Conservation (phyloP, 2,888 invertebrate species). For the Drosophila mayaguana region DNA sequence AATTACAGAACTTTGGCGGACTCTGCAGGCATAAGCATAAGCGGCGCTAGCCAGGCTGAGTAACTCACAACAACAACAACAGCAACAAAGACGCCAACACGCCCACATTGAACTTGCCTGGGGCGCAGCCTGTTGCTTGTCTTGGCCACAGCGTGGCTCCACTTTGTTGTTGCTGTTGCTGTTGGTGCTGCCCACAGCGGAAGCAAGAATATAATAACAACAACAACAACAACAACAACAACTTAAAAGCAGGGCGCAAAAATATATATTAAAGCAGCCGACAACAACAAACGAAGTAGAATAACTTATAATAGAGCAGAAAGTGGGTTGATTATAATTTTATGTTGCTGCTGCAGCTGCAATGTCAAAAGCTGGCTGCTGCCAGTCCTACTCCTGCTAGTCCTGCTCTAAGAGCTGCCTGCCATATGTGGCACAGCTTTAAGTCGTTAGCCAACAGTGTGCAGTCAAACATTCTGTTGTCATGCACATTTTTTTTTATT, state of each 20-base stretch:
- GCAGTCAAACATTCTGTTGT: slow-evolving; percentile 26
- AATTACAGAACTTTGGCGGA: slow-evolving; percentile 55
- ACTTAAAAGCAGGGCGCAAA: slow-evolving; percentile 65
- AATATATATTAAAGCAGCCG: slow-evolving; percentile 58
- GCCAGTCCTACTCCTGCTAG: slow-evolving; percentile 21
- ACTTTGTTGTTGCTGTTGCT: slow-evolving; percentile 55
- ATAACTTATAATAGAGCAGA: slow-evolving; percentile 45
- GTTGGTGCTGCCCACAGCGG: slow-evolving; percentile 63
- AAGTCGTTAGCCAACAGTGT: slow-evolving; percentile 36
- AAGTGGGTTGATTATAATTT: slow-evolving; percentile 64
- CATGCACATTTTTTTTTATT: slow-evolving; percentile 37
- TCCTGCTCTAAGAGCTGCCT: slow-evolving; percentile 18
- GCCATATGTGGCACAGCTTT: slow-evolving; percentile 34
- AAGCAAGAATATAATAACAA: slow-evolving; percentile 73
- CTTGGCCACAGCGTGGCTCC: slow-evolving; percentile 66
- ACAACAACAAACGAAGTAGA: slow-evolving; percentile 49
- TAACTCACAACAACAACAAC: slow-evolving; percentile 40
- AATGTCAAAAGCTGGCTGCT: slow-evolving; percentile 28
- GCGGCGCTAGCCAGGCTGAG: slow-evolving; percentile 50
- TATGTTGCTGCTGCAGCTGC: slow-evolving; percentile 26
- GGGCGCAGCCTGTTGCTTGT: slow-evolving; percentile 73
- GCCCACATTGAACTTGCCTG: slow-evolving; percentile 62
- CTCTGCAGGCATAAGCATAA: slow-evolving; percentile 24
- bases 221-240: no score
- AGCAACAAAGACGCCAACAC: slow-evolving; percentile 16